phyloP scores from a whole-genome alignment of 2,888 invertebrate species.

The Criorhina ranunculi region DNA sequence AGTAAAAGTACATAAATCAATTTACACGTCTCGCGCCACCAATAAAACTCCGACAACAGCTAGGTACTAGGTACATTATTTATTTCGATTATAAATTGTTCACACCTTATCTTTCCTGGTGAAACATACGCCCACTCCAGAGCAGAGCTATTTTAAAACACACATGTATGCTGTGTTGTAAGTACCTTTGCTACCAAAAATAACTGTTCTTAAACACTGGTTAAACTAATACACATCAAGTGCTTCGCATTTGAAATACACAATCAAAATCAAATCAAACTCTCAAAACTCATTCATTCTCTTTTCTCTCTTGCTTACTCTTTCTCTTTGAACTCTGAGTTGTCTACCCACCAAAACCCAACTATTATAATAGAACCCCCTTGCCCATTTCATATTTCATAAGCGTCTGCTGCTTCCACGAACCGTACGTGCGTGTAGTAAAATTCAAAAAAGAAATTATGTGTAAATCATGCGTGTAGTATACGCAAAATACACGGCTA shows the following conservation, averaged over 20 bases:
- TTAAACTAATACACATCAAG: neutral
- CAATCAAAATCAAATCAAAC: neutral
- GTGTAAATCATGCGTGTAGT: constrained; percentile 11
- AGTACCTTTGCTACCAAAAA: constrained; percentile 4
- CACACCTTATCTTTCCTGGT: neutral
- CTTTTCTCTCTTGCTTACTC: neutral
- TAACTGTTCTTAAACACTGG: constrained; percentile 3
- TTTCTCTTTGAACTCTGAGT: no score
- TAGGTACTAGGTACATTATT: neutral
- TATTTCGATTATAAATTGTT: neutral
- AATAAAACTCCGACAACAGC: no score
- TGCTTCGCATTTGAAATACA: neutral
- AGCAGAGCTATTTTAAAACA: no score
- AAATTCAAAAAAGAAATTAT: neutral
- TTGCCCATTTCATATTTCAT: neutral
- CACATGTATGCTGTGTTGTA: neutral
- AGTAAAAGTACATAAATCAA: neutral
- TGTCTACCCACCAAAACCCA: neutral
- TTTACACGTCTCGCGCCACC: neutral
- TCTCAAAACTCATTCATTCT: neutral
- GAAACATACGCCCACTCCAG: neutral
- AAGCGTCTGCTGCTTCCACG: neutral
- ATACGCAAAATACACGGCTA: constrained; percentile 17
- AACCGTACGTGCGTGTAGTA: neutral
- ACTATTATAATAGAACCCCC: neutral